Evolutionary conservation across 2,888 invertebrate species (phyloP), one percentile per base, ranked within the genome.

Genomic region (Drosophila kokeensis): DNA sequence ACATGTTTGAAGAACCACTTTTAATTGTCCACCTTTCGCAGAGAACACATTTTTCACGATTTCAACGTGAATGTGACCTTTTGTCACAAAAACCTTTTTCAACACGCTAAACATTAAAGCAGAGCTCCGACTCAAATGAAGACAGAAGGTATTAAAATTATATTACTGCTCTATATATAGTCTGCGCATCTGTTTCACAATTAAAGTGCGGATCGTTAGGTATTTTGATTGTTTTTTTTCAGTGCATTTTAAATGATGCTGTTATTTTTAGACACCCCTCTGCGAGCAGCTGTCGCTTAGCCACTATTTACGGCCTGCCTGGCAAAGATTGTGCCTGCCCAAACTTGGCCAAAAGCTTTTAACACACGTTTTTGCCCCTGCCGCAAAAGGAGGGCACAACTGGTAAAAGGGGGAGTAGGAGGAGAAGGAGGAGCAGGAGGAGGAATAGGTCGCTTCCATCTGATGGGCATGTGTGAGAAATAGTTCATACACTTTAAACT

Each of bases 281-380:
- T 71, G 78, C 29, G 65, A 40, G 72, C 78, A 81, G 81, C 81
- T 79, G 78, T 63, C 67, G 71, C 64, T 59, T 62, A 29, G 48
- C 54, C 53, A 53, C 57, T 42, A 57, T 63, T 59, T 57, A 61
- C 64, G 55, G 54, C 54, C 45, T 65, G 66, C 40, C 57, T 29
- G n/a, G 15, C 29, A n/a, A 40, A 30, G 21, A 21, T n/a, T 15
- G 30, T 11, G 40, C 42, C 58, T 76, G 77, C 65, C 71, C 77
- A 68, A 81, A 72, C 73, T 81, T 81, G 81, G 78, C 57, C 81
- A 71, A 78, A 62, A 79, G 78, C 78, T 79, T 79, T 79, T 76
- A 79, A 60, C 58, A 61, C 66, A 61, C 79, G 50, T 21, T 40
- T 38, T n/a, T 34, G 27, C 27, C 24, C 21, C n/a, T 45, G 21